Base-by-base conservation (phyloP, 2,888 invertebrate species). In the Noctua pronuba region DNA sequence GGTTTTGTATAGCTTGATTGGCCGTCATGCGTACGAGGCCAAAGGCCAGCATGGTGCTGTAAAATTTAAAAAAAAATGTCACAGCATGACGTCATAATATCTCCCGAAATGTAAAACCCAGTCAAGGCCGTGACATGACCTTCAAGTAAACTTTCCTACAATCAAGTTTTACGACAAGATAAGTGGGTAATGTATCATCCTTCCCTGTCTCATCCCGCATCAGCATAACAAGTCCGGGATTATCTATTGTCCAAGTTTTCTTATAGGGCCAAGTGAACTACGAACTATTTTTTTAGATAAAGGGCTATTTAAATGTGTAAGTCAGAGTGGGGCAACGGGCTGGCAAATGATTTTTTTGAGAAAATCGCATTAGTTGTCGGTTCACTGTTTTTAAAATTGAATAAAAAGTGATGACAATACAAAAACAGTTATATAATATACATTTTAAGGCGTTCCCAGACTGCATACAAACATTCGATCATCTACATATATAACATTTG, bases 151-250 rank as follows among this genome's bases (percentile, higher is more conserved):
- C 41, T 78, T 80, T 72, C 72, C 31, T 73, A 80, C 74, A 73
- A 80, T 86, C 83, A 85, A 85, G 69, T 78, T 83, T 83, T 78
- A 75, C 67, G 76, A 85, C 75, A 75, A 75, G 80, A 80, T 86
- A 85, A 85, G 80, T 78, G 86, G 78, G 78, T 83, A 80, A 86
- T 85, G 74, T 83, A 83, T 85, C 80, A 85, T 85, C 49, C 28
- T 65, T 62, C 60, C 46, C 31, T 72, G 71, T 73, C 79, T 77
- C 38, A 35, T 38, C 66, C 58, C 73, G n/a, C 44, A 80, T 75
- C 71, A 65, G 75, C 73, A 78, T 85, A 78, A 85, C 75, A 82
- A 74, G 71, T 58, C 62, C 38, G 35, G 68, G 73, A 79, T 79
- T 74, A 85, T 82, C 82, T 69, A 13, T 6, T 35, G 62, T 58